Evolutionary conservation across 2,888 invertebrate species (phyloP).

Genomic region (Odontomyia ornata): DNA sequence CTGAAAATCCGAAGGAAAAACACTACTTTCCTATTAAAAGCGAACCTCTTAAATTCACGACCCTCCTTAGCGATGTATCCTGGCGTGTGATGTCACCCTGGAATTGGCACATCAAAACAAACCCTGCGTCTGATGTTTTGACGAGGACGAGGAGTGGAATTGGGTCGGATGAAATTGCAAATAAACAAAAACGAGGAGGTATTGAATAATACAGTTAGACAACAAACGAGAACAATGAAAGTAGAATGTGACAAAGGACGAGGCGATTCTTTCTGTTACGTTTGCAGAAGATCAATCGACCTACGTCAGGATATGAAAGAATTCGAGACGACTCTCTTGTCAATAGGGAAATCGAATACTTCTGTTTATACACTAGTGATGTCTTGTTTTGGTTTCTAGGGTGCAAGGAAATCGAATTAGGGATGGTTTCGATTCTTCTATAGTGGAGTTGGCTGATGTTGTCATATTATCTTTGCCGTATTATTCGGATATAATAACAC

Average conservation of each 20-base stretch:
- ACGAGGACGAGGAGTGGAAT: background rate
- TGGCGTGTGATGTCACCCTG: background rate
- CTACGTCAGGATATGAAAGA: too few relatives aligned
- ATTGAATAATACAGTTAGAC: too few relatives aligned
- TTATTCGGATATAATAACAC: too few relatives aligned
- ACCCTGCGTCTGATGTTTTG: background rate
- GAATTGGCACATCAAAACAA: background rate
- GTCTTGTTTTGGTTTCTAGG: background rate
- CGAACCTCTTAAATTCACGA: background rate
- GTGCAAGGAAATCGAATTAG: background rate
- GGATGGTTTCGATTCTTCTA: background rate
- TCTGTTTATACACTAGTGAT: background rate
- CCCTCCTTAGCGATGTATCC: background rate
- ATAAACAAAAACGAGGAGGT: too few relatives aligned
- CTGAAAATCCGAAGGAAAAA: background rate
- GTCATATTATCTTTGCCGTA: background rate
- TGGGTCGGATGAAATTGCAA: too few relatives aligned
- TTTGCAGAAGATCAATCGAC: too few relatives aligned
- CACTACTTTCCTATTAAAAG: background rate
- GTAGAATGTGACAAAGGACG: too few relatives aligned
- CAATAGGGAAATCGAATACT: background rate
- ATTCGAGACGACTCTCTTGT: background rate
- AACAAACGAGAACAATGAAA: too few relatives aligned
- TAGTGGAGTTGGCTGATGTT: background rate
- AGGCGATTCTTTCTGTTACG: too few relatives aligned